A percentile compares a stretch with the other conserved stretches of the same genome.
phyloP scores from a whole-genome alignment of 1,140 invertebrate species.

The Idris sp. region DNA sequence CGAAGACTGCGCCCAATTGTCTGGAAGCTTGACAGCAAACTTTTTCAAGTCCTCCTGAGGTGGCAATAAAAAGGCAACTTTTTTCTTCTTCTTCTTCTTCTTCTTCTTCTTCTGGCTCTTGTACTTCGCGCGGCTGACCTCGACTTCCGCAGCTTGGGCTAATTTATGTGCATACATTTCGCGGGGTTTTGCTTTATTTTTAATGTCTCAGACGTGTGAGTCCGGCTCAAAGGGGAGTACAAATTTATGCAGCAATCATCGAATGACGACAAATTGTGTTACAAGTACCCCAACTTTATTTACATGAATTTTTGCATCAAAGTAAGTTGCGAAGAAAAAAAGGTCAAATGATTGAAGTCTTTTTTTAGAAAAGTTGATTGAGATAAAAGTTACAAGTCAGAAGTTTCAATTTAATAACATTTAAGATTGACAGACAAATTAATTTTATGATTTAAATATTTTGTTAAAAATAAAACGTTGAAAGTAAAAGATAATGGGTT shows the following conservation, averaged over 20 bases:
- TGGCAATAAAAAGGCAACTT: constrained; percentile 36
- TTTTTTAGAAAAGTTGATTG: constrained; percentile 14
- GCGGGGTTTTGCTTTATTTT: constrained; percentile 24
- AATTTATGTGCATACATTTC: constrained; percentile 63
- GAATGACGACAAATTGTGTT: constrained; percentile 41
- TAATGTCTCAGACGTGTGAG: constrained; percentile 4
- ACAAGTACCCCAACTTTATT: constrained; percentile 9
- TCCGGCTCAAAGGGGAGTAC: constrained; percentile 4
- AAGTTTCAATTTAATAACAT: constrained; percentile 1
- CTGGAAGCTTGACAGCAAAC: constrained; percentile 53
- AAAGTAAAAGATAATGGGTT: too few species aligned
- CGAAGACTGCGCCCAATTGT: constrained; percentile 49
- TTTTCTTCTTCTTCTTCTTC: constrained; percentile 19
- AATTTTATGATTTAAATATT: too few species aligned
- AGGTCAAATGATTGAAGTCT: too few species aligned
- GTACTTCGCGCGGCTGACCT: too few species aligned
- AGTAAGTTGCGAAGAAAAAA: too few species aligned
- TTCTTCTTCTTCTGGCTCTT: too few species aligned
- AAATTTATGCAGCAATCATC: constrained; percentile 18
- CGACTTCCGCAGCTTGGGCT: constrained; percentile 37
- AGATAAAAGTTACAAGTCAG: neutral
- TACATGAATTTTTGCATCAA: constrained; percentile 4
- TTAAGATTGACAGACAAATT: too few species aligned
- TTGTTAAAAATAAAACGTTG: too few species aligned
- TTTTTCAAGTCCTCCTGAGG: constrained; percentile 41